phyloP scores from a whole-genome alignment of 2,797 vertebrate genomes.

The Dendrocincla tyrannina region DNA sequence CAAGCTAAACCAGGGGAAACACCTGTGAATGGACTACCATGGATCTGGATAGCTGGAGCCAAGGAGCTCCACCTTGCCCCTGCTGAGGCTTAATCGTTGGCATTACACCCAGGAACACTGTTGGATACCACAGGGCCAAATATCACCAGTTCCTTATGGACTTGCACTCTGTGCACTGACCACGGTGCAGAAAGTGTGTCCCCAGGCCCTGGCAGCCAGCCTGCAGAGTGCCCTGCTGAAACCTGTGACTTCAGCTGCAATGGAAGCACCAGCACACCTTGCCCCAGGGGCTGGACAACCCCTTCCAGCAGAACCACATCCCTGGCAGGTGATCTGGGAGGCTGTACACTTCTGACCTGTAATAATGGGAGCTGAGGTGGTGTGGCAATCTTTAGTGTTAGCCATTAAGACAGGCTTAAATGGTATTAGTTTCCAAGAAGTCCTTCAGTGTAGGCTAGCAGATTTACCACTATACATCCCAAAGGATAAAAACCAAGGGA shows the following conservation, averaged over 20 bases:
- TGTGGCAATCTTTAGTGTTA: not conserved
- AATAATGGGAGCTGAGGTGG: not conserved
- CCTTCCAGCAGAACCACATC: not conserved
- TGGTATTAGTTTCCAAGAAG: not conserved
- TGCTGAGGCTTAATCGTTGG: not conserved
- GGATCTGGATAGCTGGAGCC: not conserved
- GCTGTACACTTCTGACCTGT: not conserved
- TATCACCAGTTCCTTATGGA: not conserved
- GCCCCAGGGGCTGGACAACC: not conserved
- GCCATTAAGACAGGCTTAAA: not conserved
- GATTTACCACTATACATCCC: not conserved
- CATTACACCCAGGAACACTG: not conserved
- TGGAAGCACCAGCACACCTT: not conserved
- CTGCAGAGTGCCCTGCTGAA: not conserved
- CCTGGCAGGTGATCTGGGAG: not conserved
- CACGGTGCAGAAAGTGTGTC: accelerated
- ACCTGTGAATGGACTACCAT: not conserved
- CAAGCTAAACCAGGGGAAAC: not conserved
- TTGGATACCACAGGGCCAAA: accelerated
- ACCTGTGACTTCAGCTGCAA: not conserved
- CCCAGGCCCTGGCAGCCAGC: not conserved
- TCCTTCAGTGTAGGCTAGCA: not conserved
- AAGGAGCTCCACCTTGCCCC: not conserved
- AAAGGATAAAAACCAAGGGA: not conserved
- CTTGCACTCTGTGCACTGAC: not conserved